These are phyloP conservation scores for Netelia fuscicornis DNA, from an alignment of 2,888 invertebrate species.

Conservation along the genomic window DNA sequence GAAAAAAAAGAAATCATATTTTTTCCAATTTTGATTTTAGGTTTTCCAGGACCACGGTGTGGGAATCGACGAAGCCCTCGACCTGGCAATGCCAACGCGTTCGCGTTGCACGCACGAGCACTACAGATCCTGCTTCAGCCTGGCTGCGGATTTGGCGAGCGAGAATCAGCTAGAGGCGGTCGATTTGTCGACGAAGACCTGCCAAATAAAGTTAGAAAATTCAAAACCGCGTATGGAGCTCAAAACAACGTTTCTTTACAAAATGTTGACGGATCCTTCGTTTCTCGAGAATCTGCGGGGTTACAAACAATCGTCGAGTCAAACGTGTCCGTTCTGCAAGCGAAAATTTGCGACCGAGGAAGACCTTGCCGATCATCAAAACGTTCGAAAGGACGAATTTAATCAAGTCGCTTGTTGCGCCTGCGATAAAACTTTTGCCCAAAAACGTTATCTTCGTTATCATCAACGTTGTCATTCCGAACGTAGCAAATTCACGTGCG, in stretches of 20 bases:
- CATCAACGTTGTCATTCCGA: constrained; percentile 81
- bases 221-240: constrained; percentile 65
- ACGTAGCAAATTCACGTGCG: constrained; percentile 79
- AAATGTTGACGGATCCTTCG: constrained; percentile 81
- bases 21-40: not conserved
- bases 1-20: not conserved
- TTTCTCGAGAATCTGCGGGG: constrained; percentile 75
- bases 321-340: constrained; percentile 79
- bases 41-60: constrained; percentile 26
- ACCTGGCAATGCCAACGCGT: constrained; percentile 65
- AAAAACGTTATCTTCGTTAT: constrained; percentile 80
- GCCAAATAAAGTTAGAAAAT: constrained; percentile 2
- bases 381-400: constrained; percentile 74
- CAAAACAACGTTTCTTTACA: constrained; percentile 79
- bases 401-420: constrained; percentile 80
- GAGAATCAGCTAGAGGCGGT: constrained; percentile 69
- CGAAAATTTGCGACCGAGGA: constrained; percentile 74
- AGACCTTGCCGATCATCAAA: constrained; percentile 77
- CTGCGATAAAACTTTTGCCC: constrained; percentile 80
- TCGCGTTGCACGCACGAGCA: constrained; percentile 63
- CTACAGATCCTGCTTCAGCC: constrained; percentile 54
- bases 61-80: constrained; percentile 62
- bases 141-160: constrained; percentile 42
- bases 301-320: constrained; percentile 55
- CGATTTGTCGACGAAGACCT: constrained; percentile 73